These are phyloP conservation scores for Champsocephalus gunnari DNA, from an alignment of 2,797 vertebrate genomes.

Conservation along the genomic window DNA sequence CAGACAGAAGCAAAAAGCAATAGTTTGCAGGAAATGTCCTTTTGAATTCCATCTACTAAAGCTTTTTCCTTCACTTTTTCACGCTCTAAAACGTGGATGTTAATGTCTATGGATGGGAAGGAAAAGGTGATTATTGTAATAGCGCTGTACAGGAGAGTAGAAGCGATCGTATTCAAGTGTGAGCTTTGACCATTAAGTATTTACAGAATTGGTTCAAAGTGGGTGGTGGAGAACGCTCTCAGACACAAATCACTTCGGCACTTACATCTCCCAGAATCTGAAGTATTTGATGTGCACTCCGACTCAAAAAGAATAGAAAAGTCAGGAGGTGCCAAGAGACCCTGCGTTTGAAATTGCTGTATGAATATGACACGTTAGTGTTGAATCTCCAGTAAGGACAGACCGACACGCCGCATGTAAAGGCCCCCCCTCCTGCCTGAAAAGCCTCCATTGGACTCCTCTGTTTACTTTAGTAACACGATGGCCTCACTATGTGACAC, in stretches of 20 bases:
- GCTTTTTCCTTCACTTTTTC: background rate
- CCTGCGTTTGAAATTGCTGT: conserved; percentile 39
- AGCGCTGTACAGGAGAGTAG: conserved; percentile 13
- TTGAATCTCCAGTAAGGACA: conserved; percentile 43
- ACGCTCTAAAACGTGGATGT: background rate
- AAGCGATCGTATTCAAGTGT: conserved; percentile 24
- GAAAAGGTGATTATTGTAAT: conserved; percentile 12
- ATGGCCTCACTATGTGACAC: no score
- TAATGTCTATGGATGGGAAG: background rate
- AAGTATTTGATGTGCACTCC: conserved; percentile 47
- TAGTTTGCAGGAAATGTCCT: background rate
- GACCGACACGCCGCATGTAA: background rate
- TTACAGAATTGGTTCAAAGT: conserved; percentile 21
- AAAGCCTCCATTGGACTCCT: no score
- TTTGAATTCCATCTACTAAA: background rate
- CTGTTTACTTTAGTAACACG: no score
- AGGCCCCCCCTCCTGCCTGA: no score
- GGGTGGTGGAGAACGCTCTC: conserved; percentile 20
- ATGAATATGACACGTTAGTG: conserved; percentile 47
- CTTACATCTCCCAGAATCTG: conserved; percentile 49
- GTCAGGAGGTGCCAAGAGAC: conserved; percentile 27
- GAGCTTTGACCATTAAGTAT: conserved; percentile 33
- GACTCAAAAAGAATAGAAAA: conserved; percentile 34
- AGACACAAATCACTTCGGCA: conserved; percentile 41
- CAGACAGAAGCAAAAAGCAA: background rate